phyloP scores from a whole-genome alignment of 2,797 vertebrate genomes.

The Acridotheres tristis region DNA sequence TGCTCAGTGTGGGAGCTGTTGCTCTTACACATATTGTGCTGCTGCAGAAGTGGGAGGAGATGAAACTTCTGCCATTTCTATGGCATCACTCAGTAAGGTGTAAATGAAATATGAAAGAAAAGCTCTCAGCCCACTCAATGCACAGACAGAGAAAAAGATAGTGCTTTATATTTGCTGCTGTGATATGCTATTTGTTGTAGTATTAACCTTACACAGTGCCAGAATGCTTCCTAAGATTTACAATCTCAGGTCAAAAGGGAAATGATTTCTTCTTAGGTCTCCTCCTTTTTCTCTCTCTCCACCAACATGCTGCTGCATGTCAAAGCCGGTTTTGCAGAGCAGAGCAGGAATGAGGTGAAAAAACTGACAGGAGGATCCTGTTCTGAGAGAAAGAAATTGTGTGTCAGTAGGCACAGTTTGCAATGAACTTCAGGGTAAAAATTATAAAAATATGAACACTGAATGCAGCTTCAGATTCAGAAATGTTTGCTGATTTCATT shows the following conservation, averaged over 20 bases:
- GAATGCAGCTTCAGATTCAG: not conserved
- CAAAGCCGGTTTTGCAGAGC: slow-evolving; percentile 19
- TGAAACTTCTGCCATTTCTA: slow-evolving; percentile 64
- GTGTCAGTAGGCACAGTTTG: not conserved
- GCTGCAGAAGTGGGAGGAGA: slow-evolving; percentile 65
- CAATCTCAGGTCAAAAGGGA: slow-evolving; percentile 32
- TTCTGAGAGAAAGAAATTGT: not conserved
- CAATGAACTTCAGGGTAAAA: slow-evolving; percentile 10
- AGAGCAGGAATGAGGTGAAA: slow-evolving; percentile 28
- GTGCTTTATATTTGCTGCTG: slow-evolving; percentile 57
- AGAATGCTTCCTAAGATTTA: slow-evolving; percentile 50
- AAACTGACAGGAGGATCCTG: not conserved
- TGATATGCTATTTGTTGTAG: slow-evolving; percentile 65
- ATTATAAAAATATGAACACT: not conserved
- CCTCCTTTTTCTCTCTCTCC: slow-evolving; percentile 17
- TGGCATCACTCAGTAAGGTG: slow-evolving; percentile 74
- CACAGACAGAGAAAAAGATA: slow-evolving; percentile 52
- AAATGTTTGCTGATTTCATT: slow-evolving; percentile 7
- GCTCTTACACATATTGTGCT: slow-evolving; percentile 51
- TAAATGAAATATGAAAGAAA: slow-evolving; percentile 80
- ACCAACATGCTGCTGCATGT: slow-evolving; percentile 2
- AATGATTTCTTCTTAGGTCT: slow-evolving; percentile 24
- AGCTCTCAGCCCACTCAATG: slow-evolving; percentile 65
- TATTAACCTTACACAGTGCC: slow-evolving; percentile 52
- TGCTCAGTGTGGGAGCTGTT: slow-evolving; percentile 51